Conservation (phyloP, 1,140 invertebrate species). For the Dendrolimus kikuchii region DNA sequence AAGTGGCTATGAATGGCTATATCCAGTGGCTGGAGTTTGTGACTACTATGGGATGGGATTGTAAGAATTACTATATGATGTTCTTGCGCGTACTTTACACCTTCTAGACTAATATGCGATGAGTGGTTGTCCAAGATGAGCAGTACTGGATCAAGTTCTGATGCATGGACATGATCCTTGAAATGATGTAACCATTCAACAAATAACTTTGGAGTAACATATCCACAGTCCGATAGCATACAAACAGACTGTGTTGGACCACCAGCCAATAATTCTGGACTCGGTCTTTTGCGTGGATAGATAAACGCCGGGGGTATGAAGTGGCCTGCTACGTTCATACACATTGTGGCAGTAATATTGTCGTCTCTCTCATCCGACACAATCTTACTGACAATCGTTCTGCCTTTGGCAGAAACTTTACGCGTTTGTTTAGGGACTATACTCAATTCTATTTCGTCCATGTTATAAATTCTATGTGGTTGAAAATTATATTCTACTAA, state of each 20-base stretch:
- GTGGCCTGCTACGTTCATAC: slow-evolving; percentile 28
- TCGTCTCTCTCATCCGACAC: background rate
- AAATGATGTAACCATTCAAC: slow-evolving; percentile 48
- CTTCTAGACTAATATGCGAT: background rate
- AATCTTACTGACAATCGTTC: background rate
- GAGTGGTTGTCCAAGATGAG: background rate
- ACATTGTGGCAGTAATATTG: background rate
- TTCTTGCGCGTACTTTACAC: background rate
- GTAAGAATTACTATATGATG: background rate
- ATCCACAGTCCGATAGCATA: slow-evolving; percentile 27
- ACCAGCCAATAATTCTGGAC: slow-evolving; percentile 20
- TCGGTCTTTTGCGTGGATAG: slow-evolving; percentile 41
- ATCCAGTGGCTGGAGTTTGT: background rate
- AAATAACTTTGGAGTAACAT: slow-evolving; percentile 30
- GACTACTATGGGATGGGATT: slow-evolving; percentile 1
- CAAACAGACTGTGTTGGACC: slow-evolving; percentile 35
- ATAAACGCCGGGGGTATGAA: slow-evolving; percentile 40
- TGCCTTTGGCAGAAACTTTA: slow-evolving; percentile 25
- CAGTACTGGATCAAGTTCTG: slow-evolving; percentile 9
- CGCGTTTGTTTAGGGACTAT: slow-evolving; percentile 35
- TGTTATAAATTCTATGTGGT: too few species aligned
- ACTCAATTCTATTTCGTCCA: slow-evolving; percentile 46
- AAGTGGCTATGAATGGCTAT: too few species aligned
- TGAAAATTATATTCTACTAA: too few species aligned
- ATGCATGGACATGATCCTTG: slow-evolving; percentile 22